Evolutionary conservation across 2,888 invertebrate genomes (phyloP).

Genomic region (Chloromyia formosa): DNA sequence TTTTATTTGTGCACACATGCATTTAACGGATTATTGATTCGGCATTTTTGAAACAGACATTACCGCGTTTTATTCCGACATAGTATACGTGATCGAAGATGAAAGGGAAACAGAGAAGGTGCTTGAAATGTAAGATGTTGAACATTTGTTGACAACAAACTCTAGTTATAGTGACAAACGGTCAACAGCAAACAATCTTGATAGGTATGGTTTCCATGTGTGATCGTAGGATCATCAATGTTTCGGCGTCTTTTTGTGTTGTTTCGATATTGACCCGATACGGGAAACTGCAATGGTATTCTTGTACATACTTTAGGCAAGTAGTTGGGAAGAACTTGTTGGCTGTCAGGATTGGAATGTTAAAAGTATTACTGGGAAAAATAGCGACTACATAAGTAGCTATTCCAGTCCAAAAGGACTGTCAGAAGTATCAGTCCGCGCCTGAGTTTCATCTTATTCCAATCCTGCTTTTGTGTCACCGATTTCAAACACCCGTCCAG

Average conservation of each 20-base stretch:
- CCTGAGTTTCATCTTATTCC: too few species aligned
- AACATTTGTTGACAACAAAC: constrained; percentile 26
- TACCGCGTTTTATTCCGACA: constrained; percentile 22
- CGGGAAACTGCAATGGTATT: background rate
- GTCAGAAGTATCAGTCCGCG: too few species aligned
- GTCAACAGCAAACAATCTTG: constrained; percentile 32
- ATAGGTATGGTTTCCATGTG: constrained; percentile 1
- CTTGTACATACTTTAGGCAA: too few species aligned
- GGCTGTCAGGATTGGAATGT: too few species aligned
- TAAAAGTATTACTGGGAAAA: too few species aligned
- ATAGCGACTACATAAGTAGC: too few species aligned
- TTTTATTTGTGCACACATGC: constrained; percentile 46
- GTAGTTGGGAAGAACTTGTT: too few species aligned
- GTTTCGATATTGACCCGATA: background rate
- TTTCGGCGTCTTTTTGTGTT: constrained; percentile 29
- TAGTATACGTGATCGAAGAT: background rate
- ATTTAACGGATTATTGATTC: constrained; percentile 48
- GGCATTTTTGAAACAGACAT: constrained; percentile 6
- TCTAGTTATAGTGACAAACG: constrained; percentile 32
- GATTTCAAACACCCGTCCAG: too few species aligned
- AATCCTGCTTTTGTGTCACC: too few species aligned
- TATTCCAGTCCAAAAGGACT: too few species aligned
- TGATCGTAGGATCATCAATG: constrained; percentile 4
- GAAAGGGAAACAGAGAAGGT: constrained; percentile 14
- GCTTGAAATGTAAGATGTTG: constrained; percentile 21